Conservation (phyloP, 2,888 invertebrate genomes). For the Caenorhabditis panamensis region DNA sequence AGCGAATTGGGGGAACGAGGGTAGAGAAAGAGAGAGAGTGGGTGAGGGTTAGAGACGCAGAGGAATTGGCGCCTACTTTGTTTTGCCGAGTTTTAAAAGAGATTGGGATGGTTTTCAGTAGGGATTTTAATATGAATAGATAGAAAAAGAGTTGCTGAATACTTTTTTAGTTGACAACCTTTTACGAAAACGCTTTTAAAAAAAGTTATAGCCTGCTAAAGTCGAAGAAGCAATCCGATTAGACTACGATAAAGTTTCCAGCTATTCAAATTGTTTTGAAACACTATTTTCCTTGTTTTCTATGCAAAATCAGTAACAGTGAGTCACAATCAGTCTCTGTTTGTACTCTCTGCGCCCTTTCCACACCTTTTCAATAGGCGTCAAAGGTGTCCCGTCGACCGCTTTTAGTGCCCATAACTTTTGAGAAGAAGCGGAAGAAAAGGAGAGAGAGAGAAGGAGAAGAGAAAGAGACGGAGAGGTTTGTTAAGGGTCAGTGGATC, state of each 20-base stretch:
- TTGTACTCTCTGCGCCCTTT: neutral
- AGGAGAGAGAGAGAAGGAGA: neutral
- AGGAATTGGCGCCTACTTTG: neutral
- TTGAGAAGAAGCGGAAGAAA: constrained; percentile 6
- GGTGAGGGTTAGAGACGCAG: neutral
- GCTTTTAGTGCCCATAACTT: constrained; percentile 8
- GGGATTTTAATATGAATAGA: too few species aligned
- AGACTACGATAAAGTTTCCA: too few species aligned
- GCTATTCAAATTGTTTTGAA: too few species aligned
- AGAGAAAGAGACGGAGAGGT: neutral
- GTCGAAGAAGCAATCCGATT: too few species aligned
- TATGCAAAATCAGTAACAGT: neutral
- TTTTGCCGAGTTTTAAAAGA: too few species aligned
- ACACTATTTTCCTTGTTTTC: too few species aligned
- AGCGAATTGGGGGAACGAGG: neutral
- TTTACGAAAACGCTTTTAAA: too few species aligned
- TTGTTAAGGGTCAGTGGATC: neutral
- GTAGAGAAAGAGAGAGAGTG: neutral
- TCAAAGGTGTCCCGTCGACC: neutral
- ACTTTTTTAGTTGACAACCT: too few species aligned
- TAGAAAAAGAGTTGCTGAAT: too few species aligned
- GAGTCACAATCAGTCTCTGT: neutral
- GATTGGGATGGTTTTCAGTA: too few species aligned
- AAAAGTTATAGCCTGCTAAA: too few species aligned
- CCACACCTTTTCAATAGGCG: constrained; percentile 7